Conservation (phyloP, 1,140 invertebrate genomes). For the Neuroterus valhalla region DNA sequence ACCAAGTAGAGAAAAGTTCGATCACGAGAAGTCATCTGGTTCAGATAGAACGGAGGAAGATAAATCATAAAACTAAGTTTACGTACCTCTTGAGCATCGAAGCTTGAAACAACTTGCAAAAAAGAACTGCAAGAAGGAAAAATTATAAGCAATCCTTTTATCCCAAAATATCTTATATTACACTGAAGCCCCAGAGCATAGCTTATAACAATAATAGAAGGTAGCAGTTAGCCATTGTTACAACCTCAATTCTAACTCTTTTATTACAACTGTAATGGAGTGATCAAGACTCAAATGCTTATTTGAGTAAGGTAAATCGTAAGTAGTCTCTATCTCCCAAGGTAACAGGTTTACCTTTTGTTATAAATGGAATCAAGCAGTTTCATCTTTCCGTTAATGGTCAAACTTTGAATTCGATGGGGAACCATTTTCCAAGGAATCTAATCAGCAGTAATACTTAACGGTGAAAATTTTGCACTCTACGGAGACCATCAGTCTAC, state of each 20-base stretch:
- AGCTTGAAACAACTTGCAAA: no score
- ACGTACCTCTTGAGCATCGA: no score
- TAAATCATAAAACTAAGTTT: no score
- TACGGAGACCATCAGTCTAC: not conserved
- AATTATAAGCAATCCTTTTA: not conserved
- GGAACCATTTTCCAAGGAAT: conserved; percentile 14
- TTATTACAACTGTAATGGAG: not conserved
- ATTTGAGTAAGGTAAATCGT: not conserved
- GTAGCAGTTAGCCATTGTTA: not conserved
- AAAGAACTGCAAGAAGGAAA: not conserved
- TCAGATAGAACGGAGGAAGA: no score
- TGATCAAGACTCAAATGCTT: not conserved
- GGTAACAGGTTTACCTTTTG: not conserved
- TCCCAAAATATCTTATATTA: no score
- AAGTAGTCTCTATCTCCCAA: not conserved
- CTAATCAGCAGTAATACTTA: conserved; percentile 3
- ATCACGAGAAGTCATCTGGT: no score
- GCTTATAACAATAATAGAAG: not conserved
- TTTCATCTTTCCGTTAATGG: conserved; percentile 22
- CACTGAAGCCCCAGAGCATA: no score
- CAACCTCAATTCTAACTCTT: not conserved
- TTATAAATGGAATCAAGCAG: conserved; percentile 2
- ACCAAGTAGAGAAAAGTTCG: not conserved
- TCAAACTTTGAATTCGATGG: not conserved
- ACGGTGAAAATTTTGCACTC: not conserved